Evolutionary conservation across 2,888 invertebrate genomes (phyloP).

Genomic region (Pterostichus madidus): DNA sequence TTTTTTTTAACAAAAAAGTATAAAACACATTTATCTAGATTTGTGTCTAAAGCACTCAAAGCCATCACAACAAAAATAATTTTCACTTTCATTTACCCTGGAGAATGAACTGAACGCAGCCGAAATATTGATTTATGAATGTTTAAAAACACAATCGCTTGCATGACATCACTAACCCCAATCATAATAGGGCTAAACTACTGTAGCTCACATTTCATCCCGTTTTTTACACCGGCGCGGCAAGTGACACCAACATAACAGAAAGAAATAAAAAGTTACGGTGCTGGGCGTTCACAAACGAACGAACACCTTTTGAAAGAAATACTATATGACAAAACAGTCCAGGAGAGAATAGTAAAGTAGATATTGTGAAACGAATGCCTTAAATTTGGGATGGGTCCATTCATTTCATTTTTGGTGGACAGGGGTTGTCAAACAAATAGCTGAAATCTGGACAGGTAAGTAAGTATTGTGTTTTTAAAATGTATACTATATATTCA

Average conservation of each 20-base stretch:
- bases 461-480: no score
- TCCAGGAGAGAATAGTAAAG: neutral
- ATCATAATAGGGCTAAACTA: conserved; percentile 38
- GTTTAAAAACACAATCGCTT: conserved; percentile 36
- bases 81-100: conserved; percentile 32
- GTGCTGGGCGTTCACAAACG: neutral
- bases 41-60: neutral
- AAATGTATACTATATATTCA: no score
- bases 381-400: neutral
- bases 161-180: conserved; percentile 41
- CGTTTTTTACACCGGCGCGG: neutral
- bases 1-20: neutral
- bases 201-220: conserved; percentile 44
- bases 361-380: neutral
- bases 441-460: no score
- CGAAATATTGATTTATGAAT: conserved; percentile 29
- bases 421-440: neutral
- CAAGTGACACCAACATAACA: conserved; percentile 12
- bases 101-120: neutral
- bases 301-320: conserved; percentile 22
- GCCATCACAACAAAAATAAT: neutral
- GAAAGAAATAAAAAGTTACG: no score
- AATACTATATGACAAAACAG: conserved; percentile 10
- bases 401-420: neutral
- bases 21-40: neutral